These are phyloP conservation scores for Brachyptera putata DNA, from an alignment of 2,888 invertebrate genomes.

Conservation along the genomic window DNA sequence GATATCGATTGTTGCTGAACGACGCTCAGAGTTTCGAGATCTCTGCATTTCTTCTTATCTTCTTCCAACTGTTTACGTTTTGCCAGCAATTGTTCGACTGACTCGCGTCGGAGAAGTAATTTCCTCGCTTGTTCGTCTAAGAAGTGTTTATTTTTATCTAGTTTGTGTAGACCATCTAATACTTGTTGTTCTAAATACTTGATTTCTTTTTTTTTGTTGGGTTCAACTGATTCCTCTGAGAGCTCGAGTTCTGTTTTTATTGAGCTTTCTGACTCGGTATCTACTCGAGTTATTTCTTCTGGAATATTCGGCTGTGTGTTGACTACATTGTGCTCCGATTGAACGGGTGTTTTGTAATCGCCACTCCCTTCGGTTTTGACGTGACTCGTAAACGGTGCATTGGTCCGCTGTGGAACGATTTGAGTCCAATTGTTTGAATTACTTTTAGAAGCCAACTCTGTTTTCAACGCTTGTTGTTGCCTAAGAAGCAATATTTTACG, in stretches of 20 bases:
- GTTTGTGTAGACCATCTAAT: slow-evolving; percentile 17
- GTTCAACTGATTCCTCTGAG: neutral
- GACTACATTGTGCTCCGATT: too few relatives aligned
- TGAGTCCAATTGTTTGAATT: neutral
- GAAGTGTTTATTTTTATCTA: slow-evolving; percentile 21
- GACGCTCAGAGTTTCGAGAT: neutral
- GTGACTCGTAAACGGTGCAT: too few relatives aligned
- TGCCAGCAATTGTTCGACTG: neutral
- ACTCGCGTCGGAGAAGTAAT: neutral
- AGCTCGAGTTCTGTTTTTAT: neutral
- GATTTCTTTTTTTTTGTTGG: neutral
- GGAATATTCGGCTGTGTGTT: slow-evolving; percentile 22
- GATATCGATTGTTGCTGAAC: neutral
- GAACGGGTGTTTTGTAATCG: neutral
- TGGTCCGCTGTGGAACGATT: neutral
- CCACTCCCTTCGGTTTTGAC: neutral
- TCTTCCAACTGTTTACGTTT: slow-evolving; percentile 2
- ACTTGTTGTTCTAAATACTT: slow-evolving; percentile 16
- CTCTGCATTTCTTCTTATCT: neutral
- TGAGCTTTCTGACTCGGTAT: neutral
- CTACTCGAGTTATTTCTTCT: neutral
- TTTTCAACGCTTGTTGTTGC: neutral
- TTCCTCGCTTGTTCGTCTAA: neutral
- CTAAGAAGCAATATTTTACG: neutral
- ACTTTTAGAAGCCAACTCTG: neutral